phyloP scores from a whole-genome alignment of 2,113 vertebrate genomes.

The Merops nubicus region DNA sequence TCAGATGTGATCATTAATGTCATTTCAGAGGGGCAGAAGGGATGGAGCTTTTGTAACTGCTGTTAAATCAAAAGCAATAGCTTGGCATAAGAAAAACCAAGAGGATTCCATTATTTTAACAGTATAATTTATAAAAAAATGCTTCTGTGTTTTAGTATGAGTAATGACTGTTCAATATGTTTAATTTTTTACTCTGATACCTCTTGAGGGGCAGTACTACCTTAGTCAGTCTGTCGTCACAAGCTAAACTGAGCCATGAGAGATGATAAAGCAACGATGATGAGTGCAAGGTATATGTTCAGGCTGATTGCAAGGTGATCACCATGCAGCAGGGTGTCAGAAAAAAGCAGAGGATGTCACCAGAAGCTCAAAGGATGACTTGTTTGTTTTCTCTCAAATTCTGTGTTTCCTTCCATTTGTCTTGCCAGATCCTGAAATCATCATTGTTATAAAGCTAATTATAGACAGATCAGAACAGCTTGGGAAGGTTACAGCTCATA shows the following conservation, averaged over 20 bases:
- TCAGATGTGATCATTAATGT: neutral
- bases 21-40: neutral
- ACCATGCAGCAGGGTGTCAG: neutral
- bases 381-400: neutral
- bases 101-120: neutral
- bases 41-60: neutral
- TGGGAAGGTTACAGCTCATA: neutral
- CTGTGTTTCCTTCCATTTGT: neutral
- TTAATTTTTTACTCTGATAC: neutral
- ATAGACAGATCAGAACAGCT: neutral
- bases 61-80: neutral
- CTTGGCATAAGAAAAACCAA: neutral
- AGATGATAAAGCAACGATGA: accelerated
- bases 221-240: neutral
- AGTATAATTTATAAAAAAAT: neutral
- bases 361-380: neutral
- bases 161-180: neutral
- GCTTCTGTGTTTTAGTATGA: neutral
- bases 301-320: neutral
- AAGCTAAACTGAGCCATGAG: neutral
- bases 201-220: neutral
- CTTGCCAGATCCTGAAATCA: neutral
- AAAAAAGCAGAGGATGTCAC: neutral
- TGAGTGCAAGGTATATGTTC: accelerated
- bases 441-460: neutral